Base-by-base conservation (phyloP, 2,888 invertebrate genomes). In the Cantharis flavilabris region DNA sequence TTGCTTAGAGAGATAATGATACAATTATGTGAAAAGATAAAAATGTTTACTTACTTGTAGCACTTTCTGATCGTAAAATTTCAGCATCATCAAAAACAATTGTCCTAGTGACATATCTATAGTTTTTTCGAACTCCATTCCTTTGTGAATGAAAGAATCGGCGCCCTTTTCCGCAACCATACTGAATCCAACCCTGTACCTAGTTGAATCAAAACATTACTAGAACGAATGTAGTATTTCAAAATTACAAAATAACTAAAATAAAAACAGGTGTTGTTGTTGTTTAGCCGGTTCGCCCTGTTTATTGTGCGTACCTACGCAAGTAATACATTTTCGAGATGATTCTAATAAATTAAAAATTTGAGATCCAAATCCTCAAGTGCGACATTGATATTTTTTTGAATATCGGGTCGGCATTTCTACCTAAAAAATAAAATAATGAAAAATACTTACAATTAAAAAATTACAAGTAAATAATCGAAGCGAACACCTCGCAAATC, bases 81-180 rank as follows among this genome's bases (percentile, higher is more conserved):
- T 84, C 71, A 88, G 79, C n/a, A 86, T 16, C 33, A 85, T 74
- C 20, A 85, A 78, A 9, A 85, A 76, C 18, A 87, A 79, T 80
- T 87, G 84, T 14, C 88, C 88, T 30, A 87, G 76, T 69, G 86
- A 84, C 65, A 80, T 75, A 72, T 86, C 85, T 16, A 87, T 81
- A 20, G 83, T 16, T 33, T 84, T 80, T 76, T 87, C 87, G 49
- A 5, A 49, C 3, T 49, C 49, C n/a, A 2, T 3, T 2, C 49
- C 49, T n/a, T n/a, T 49, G 13, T 49, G 49, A 11, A 49, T 49
- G 13, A 49, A n/a, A 49, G 49, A n/a, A n/a, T 49, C n/a, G 49
- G 49, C 2, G 2, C 9, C n/a, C 5, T n/a, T 49, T 49, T 49
- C 9, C 4, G n/a, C 49, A 49, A n/a, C 49, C 49, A 49, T 49